A percentile compares a stretch with the other conserved stretches of the same genome.
phyloP scores from a whole-genome alignment of 2,888 invertebrate species.

The Caradrina clavipalpis region DNA sequence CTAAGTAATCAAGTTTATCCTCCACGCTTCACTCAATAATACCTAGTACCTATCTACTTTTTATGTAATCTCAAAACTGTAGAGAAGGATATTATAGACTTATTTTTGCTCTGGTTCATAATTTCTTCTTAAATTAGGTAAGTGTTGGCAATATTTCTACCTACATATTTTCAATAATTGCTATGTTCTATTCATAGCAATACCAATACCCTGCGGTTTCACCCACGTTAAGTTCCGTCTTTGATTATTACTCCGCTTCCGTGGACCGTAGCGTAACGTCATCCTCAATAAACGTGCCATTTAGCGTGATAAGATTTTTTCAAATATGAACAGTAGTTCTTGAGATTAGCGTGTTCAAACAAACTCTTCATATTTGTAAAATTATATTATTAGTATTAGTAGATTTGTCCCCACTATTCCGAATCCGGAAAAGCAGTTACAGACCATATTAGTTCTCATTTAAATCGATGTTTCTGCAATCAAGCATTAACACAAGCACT shows the following conservation, averaged over 20 bases:
- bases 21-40: background rate
- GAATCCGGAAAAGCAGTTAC: background rate
- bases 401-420: background rate
- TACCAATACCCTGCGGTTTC: no score
- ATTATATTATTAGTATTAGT: no score
- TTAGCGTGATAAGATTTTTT: no score
- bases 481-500: background rate
- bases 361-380: no score
- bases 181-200: no score
- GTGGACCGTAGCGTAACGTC: no score
- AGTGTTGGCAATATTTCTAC: background rate
- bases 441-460: slow-evolving; percentile 10
- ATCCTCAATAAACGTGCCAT: no score
- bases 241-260: no score
- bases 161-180: background rate
- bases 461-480: slow-evolving; percentile 15
- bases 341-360: no score
- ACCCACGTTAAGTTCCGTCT: no score
- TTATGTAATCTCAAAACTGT: background rate
- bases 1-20: slow-evolving; percentile 28
- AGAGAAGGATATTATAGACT: background rate
- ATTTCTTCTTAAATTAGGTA: background rate
- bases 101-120: background rate
- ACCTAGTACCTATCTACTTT: background rate
- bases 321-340: no score